These are phyloP conservation scores for Petrocephalus schoutedeni DNA, from an alignment of 2,797 vertebrate genomes.

Conservation along the genomic window DNA sequence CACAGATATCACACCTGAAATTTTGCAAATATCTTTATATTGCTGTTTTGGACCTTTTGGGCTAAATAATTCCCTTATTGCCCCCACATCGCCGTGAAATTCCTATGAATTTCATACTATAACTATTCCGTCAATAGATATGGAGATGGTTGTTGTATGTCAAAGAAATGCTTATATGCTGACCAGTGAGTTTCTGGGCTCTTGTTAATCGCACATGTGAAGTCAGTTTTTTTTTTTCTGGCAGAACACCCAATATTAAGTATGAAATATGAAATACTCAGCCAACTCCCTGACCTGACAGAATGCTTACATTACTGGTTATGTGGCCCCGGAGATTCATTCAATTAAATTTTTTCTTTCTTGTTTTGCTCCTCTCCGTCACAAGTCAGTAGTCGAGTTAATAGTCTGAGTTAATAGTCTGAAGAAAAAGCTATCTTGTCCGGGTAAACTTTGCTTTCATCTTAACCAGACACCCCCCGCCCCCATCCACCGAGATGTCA, in stretches of 20 bases:
- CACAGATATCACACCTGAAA: background rate
- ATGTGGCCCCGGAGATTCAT: constrained; percentile 16
- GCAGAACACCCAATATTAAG: constrained; percentile 2
- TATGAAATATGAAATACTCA: background rate
- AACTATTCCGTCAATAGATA: background rate
- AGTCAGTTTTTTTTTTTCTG: background rate
- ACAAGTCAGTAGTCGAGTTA: constrained; percentile 40
- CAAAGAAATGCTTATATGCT: background rate
- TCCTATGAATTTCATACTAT: background rate
- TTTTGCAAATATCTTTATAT: background rate
- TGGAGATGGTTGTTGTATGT: background rate
- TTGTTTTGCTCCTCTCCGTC: constrained; percentile 33
- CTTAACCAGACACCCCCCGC: constrained; percentile 30
- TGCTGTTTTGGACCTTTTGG: background rate
- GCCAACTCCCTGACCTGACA: constrained; percentile 10
- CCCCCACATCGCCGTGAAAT: background rate
- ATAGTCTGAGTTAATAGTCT: constrained; percentile 40
- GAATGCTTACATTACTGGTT: constrained; percentile 9
- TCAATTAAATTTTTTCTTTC: constrained; percentile 13
- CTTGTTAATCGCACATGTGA: background rate
- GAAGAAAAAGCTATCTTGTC: constrained; percentile 41
- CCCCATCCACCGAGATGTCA: constrained; percentile 37
- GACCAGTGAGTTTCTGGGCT: background rate
- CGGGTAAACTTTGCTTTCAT: constrained; percentile 51
- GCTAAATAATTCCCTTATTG: background rate